Evolutionary conservation across 2,888 invertebrate genomes (phyloP), one percentile per base, ranked within the genome.

Genomic region (Lasioglossum morio): DNA sequence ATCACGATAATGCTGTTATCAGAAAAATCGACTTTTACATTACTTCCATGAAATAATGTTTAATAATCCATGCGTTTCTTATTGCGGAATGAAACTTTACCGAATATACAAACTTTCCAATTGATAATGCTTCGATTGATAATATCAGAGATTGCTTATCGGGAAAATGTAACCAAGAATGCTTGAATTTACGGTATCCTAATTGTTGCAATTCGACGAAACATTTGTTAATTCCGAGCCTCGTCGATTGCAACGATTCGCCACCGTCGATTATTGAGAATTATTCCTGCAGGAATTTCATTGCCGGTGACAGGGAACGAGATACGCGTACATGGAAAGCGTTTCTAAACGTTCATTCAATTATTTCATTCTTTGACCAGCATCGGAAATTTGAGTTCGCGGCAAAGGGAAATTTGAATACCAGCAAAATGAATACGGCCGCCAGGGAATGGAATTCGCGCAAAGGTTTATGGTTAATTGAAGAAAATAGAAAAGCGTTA

Each of bases 211-310:
- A 66, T 19, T 19, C 23, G 40, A 40, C 43, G 23, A 72, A 40
- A 40, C n/a, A 30, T 72, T 43, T 40, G 40, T 40, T 40, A n/a
- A 40, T 72, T 72, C 40, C n/a, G 10, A 40, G n/a, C 4, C 10
- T 14, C 43, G 40, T 27, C 27, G 14, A 72, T n/a, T 72, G 14
- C n/a, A 40, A 43, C 16, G n/a, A 72, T 40, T 40, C 14, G n/a
- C n/a, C 43, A n/a, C 1, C 43, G 23, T 40, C 40, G n/a, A 43
- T 72, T 72, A 43, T 40, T n/a, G 70, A 19, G 66, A 8, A 40
- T n/a, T 43, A 70, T 43, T 72, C n/a, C 70, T 12, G 40, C 70
- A n/a, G n/a, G 70, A 40, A 72, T 72, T 40, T 43, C 14, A 14
- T 14, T 14, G n/a, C 27, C 14, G 14, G n/a, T 43, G n/a, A 72